Evolutionary conservation across 1,140 invertebrate species (phyloP), one percentile per base, ranked within the genome.

Genomic region (Drosophila kepulauana): DNA sequence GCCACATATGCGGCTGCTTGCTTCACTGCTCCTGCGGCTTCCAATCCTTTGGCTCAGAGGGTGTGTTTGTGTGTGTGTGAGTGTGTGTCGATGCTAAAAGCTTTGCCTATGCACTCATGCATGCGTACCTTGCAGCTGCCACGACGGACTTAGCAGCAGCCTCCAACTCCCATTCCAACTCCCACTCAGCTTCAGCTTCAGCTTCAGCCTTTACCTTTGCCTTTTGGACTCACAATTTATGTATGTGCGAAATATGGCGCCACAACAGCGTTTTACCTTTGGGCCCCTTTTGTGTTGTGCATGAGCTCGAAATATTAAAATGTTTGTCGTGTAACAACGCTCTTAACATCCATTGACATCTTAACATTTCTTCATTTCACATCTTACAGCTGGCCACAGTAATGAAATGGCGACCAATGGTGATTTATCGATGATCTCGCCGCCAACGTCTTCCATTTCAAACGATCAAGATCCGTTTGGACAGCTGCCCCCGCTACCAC

Each of bases 401-500:
- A 81, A 92, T 92, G 91, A 91, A 88, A 92, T 92, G 91, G 91
- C 91, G 85, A 90, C 91, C 81, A 85, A 82, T 89, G 91, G 82
- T 92, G 85, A 92, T 81, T 81, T 92, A 75, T 92, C 92, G 92
- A 92, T 92, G 91, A 92, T 92, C 91, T 92, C 92, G 84, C 92
- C 92, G 79, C 92, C 92, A 76, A 92, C 92, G 87, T 92, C 92
- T 85, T 92, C 92, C 84, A 91, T 91, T 78, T 92, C 92, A 78
- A 92, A 92, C 92, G 92, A 92, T 75, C 92, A 92, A 89, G 92
- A 92, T 88, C 92, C 92, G 78, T 92, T 92, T 89, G 92, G 91
- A 91, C 87, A 92, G 82, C 79, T 92, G 82, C 92, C 92, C 79
- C 92, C 92, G 78, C 91, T 92, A 81, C 91, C 91, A 86, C 92